Conservation (phyloP, 2,113 vertebrate genomes). For the Istiophorus platypterus region DNA sequence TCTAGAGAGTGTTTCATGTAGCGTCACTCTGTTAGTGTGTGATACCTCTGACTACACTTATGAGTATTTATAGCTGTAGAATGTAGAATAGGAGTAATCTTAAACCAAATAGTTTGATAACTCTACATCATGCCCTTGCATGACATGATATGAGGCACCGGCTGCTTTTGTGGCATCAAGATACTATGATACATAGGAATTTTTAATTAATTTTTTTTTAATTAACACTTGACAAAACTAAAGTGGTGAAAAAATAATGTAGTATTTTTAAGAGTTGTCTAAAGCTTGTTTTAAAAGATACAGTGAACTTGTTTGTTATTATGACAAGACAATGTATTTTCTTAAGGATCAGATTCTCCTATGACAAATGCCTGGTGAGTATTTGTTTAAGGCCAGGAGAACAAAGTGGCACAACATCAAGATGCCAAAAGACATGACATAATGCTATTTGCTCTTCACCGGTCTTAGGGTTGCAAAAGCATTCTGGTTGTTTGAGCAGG, state of each 20-base stretch:
- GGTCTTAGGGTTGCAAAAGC: slow-evolving; percentile 58
- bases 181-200: background rate
- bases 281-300: background rate
- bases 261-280: background rate
- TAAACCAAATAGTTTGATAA: background rate
- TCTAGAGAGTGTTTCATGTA: slow-evolving; percentile 22
- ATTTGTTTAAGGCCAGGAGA: slow-evolving; percentile 47
- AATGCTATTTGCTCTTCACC: slow-evolving; percentile 52
- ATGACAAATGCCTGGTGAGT: slow-evolving; percentile 3
- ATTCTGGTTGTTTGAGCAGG: slow-evolving; percentile 51
- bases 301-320: background rate
- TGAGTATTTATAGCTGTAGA: slow-evolving; percentile 3
- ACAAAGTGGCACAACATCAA: slow-evolving; percentile 49
- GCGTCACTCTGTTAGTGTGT: slow-evolving; percentile 7
- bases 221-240: background rate
- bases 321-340: background rate
- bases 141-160: background rate
- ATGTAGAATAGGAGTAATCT: background rate
- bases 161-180: background rate
- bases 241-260: background rate
- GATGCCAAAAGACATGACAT: slow-evolving; percentile 61
- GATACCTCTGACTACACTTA: background rate
- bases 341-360: background rate
- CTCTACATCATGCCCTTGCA: background rate
- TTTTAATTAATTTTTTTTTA: too few relatives aligned